Base-by-base conservation (phyloP, 1,140 invertebrate genomes). In the Zaprionus ornatus region DNA sequence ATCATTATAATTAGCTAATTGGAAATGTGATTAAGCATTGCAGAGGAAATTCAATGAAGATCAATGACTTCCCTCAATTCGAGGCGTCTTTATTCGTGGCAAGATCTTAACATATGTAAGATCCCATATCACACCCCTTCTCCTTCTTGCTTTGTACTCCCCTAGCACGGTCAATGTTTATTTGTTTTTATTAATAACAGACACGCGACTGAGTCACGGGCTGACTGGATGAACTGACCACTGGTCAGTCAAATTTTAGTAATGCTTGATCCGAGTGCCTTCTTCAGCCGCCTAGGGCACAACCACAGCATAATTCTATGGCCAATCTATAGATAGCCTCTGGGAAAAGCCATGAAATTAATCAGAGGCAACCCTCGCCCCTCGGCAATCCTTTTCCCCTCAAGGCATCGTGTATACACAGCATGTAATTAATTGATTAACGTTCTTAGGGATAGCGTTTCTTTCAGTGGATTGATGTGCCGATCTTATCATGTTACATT, bases 401-500 rank as follows among this genome's bases (percentile, higher is more conserved):
- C 21, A 29, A 6, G 48, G 13, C 37, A 56, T 23, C 64, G 65
- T 65, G 61, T 71, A 79, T 71, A 76, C 85, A 71, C 85, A 84
- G 85, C 86, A 77, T 90, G 85, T 85, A 90, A 90, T 90, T 90
- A 90, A 90, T 90, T 90, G 85, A 90, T 90, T 90, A 90, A 90
- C 85, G 78, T 90, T 79, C 85, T 90, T 90, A 90, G 75, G 85
- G 86, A 90, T 82, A 85, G 65, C 79, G 72, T 82, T 84, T 78
- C 63, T 71, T 61, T 61, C 40, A 45, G 6, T 45, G 72, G 79
- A 85, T 85, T 85, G 79, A 86, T 87, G 83, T 74, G 81, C 37
- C 81, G 85, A 90, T 90, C 81, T 90, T 90, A 90, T 90, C 85
- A 73, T 54, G 62, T 90, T 90, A 90, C 85, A 88, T 79, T 79